phyloP scores from a whole-genome alignment of 2,113 vertebrate species.

The Mirza zaza region DNA sequence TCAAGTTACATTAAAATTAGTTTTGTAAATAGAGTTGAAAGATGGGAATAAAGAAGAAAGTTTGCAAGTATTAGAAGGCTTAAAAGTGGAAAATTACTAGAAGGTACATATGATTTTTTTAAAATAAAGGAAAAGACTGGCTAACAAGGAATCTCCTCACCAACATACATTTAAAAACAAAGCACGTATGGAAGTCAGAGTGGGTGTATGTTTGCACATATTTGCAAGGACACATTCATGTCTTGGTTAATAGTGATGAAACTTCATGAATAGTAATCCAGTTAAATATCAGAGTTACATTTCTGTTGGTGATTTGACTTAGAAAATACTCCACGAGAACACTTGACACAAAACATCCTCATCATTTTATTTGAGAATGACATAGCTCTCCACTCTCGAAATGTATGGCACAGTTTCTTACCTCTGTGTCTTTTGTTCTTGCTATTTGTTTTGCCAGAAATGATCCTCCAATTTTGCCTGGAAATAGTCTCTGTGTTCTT shows the following conservation, averaged over 20 bases:
- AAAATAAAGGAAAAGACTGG: neutral
- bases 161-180: neutral
- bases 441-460: neutral
- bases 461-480: too few species aligned
- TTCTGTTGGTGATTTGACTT: neutral
- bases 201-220: accelerated
- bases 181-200: neutral
- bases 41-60: neutral
- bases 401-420: too few species aligned
- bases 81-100: neutral
- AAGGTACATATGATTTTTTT: neutral
- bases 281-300: neutral
- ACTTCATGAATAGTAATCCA: neutral
- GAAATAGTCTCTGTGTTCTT: too few species aligned
- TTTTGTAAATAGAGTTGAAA: neutral
- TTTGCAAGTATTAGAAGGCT: neutral
- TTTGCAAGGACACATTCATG: neutral
- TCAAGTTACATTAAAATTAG: neutral
- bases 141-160: neutral
- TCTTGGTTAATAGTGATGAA: neutral
- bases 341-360: neutral
- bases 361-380: neutral
- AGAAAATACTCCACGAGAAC: neutral
- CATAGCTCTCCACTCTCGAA: neutral
- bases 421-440: too few species aligned